phyloP scores from a whole-genome alignment of 1,140 invertebrate genomes.

The Cecropterus lyciades region DNA sequence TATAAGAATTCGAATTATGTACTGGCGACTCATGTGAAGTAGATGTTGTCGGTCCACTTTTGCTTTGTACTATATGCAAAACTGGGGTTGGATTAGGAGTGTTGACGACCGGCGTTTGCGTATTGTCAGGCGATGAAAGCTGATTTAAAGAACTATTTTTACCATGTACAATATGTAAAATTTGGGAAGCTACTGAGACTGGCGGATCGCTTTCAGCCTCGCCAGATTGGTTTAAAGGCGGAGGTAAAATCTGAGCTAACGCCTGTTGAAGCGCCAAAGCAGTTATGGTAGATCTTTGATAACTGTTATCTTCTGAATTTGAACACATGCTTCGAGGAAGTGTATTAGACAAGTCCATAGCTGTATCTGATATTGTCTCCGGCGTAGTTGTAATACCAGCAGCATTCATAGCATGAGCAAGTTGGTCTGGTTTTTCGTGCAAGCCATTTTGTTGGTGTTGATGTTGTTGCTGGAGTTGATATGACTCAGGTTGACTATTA shows the following conservation, averaged over 20 bases:
- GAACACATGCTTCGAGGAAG: constrained; percentile 65
- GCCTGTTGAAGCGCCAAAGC: constrained; percentile 80
- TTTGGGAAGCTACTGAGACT: constrained; percentile 62
- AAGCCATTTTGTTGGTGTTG: constrained; percentile 60
- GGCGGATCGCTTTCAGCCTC: constrained; percentile 59
- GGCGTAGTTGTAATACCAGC: constrained; percentile 66
- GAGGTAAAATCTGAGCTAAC: constrained; percentile 78
- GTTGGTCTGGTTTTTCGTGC: constrained; percentile 70
- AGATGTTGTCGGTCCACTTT: constrained; percentile 47
- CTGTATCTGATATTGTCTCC: constrained; percentile 52
- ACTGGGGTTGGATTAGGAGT: constrained; percentile 69
- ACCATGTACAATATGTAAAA: constrained; percentile 82
- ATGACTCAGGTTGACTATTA: constrained; percentile 35
- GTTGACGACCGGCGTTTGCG: constrained; percentile 74
- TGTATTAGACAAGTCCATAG: constrained; percentile 59
- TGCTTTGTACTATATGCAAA: constrained; percentile 81
- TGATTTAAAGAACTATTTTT: constrained; percentile 73
- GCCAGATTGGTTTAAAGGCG: constrained; percentile 73
- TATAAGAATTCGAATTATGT: constrained; percentile 65
- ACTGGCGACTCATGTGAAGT: constrained; percentile 49
- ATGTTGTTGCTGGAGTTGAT: constrained; percentile 41
- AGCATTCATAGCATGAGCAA: constrained; percentile 76
- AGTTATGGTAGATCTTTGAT: constrained; percentile 70
- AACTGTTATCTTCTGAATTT: constrained; percentile 60
- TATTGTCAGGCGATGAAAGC: constrained; percentile 74